phyloP scores from a whole-genome alignment of 1,140 invertebrate species.

The Formica exsecta region DNA sequence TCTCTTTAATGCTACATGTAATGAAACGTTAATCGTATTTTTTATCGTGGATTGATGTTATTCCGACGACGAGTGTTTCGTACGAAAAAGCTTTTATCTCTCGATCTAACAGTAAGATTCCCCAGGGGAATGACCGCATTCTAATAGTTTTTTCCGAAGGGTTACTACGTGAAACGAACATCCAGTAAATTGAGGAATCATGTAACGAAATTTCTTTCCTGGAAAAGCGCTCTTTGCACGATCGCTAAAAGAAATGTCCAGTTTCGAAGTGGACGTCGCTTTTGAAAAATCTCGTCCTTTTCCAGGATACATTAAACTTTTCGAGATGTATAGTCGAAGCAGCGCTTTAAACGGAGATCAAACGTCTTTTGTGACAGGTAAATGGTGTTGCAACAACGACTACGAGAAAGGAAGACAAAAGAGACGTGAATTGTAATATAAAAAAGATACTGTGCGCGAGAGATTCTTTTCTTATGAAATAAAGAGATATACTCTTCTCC shows the following conservation, averaged over 20 bases:
- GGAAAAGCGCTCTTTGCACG: constrained; percentile 34
- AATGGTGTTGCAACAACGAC: constrained; percentile 40
- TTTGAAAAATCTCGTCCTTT: constrained; percentile 53
- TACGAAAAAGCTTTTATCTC: constrained; percentile 20
- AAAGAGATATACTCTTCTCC: background rate
- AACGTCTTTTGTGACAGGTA: constrained; percentile 47
- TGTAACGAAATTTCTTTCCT: constrained; percentile 39
- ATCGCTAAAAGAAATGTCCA: constrained; percentile 50
- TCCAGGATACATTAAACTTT: constrained; percentile 25
- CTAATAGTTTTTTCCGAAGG: constrained; percentile 16
- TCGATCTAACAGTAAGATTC: constrained; percentile 25
- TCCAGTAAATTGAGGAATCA: constrained; percentile 49
- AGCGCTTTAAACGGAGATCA: constrained; percentile 41
- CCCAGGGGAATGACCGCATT: constrained; percentile 1
- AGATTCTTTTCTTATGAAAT: background rate
- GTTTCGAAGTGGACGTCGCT: constrained; percentile 35
- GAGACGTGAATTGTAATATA: constrained; percentile 3
- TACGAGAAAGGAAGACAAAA: constrained; percentile 4
- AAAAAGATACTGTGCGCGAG: background rate
- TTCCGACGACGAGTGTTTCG: background rate
- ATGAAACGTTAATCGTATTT: constrained; percentile 27
- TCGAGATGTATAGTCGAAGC: background rate
- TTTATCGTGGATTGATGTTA: background rate
- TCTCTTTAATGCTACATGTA: background rate
- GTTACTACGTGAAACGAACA: background rate